phyloP scores from a whole-genome alignment of 2,797 vertebrate genomes.

The Catostomus latipinnis region DNA sequence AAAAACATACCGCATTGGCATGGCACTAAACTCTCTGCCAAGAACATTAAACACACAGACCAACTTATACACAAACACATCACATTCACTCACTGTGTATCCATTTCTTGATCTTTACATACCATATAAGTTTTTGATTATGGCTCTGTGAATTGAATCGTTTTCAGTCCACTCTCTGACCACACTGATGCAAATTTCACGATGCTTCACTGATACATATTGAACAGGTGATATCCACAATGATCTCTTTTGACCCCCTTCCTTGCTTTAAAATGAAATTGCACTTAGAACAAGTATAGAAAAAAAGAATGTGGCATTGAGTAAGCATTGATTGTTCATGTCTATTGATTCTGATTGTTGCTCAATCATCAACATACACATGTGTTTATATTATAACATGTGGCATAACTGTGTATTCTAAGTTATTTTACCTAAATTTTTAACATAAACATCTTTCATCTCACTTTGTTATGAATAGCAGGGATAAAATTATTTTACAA shows the following conservation, averaged over 20 bases:
- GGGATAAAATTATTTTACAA: conserved; percentile 14
- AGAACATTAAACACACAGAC: conserved; percentile 55
- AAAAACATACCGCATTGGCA: conserved; percentile 10
- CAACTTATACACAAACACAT: conserved; percentile 3
- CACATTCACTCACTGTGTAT: conserved; percentile 58
- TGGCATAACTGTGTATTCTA: conserved; percentile 68
- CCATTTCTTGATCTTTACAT: conserved; percentile 58
- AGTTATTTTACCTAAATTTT: conserved; percentile 59
- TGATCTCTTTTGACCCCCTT: conserved; percentile 46
- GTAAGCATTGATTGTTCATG: conserved; percentile 66
- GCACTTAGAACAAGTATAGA: conserved; percentile 70
- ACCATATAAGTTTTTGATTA: conserved; percentile 59
- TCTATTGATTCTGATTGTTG: conserved; percentile 65
- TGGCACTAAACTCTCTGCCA: conserved; percentile 17
- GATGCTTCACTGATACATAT: conserved; percentile 55
- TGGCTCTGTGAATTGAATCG: conserved; percentile 48
- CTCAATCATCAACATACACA: conserved; percentile 67
- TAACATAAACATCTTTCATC: conserved; percentile 44
- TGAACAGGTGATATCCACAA: conserved; percentile 46
- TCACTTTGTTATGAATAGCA: conserved; percentile 39
- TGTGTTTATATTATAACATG: conserved; percentile 61
- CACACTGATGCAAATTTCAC: conserved; percentile 41
- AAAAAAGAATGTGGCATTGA: conserved; percentile 65
- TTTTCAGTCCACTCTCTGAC: conserved; percentile 37
- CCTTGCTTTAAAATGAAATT: conserved; percentile 54